Evolutionary conservation across 64 coral and sea anemone genomes (phyloP), one percentile per base, ranked within the genome.

Genomic region (Platygyra sinensis): DNA sequence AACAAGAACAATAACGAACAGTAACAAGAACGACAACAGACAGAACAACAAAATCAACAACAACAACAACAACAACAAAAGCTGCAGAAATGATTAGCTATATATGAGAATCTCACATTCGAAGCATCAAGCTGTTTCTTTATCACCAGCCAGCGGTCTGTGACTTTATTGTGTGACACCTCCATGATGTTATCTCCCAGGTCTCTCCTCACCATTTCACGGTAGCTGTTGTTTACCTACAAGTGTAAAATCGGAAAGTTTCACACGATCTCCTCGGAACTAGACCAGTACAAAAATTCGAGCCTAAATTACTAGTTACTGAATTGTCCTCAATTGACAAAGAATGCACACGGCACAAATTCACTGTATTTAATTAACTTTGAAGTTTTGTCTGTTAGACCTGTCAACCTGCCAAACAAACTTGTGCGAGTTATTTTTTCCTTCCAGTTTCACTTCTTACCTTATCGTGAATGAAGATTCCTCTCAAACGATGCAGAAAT

Each of bases 401-500:
- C 42, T 46, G 4, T 46, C 42, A 46, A 46, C 42, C 7, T 46
- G 42, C 42, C 42, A 46, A 6, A 46, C 38, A 39, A 39, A 39
- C 2, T 39, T 2, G 38, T 39, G 5, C 5, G 38, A 39, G 2
- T 55, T 11, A 55, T 55, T 55, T 55, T 55, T 9, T 55, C 9
- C 0, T 57, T 14, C 11, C 15, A 57, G 54, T 0, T 0, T 57
- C 54, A 57, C 15, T 57, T 57, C 11, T 76, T 14, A 96, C 95
- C 69, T 90, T 76, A 27, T 96, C 91, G 5, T 71, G 57, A 36
- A 96, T 89, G 13, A 50, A 74, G 64, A 96, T 96, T 75, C 81
- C 89, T 60, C 91, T 79, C 24, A 96, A 73, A 19, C 95, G 95
- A 90, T 96, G 95, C 12, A 96, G 83, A n/a, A 96, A 96, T 20